Conservation (phyloP, 2,113 vertebrate genomes). For the Notothenia coriiceps region DNA sequence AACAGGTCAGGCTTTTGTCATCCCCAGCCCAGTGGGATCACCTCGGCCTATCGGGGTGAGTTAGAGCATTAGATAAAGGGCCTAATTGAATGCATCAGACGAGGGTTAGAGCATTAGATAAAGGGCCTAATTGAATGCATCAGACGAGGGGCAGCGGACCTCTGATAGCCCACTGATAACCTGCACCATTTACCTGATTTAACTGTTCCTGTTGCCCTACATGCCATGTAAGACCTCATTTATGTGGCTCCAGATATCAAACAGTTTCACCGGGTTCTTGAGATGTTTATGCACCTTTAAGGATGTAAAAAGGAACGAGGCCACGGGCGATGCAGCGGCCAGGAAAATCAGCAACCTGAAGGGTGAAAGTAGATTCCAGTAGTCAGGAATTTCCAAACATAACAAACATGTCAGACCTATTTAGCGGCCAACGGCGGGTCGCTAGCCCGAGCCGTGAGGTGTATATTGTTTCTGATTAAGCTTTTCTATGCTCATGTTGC, state of each 20-base stretch:
- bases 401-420: constrained; percentile 84
- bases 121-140: constrained; percentile 75
- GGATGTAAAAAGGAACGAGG: constrained; percentile 30
- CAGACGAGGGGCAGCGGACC: constrained; percentile 16
- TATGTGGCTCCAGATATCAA: constrained; percentile 25
- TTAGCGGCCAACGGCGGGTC: constrained; percentile 70
- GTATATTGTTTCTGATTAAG: constrained; percentile 84
- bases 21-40: constrained; percentile 81
- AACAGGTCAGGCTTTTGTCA: constrained; percentile 86
- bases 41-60: constrained; percentile 26
- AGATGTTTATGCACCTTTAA: constrained; percentile 50
- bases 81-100: constrained; percentile 72
- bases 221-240: neutral
- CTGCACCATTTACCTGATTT: constrained; percentile 62
- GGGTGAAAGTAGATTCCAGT: constrained; percentile 82
- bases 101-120: constrained; percentile 67
- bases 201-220: constrained; percentile 32
- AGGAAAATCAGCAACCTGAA: constrained; percentile 72
- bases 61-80: constrained; percentile 73
- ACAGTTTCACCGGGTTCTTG: constrained; percentile 29
- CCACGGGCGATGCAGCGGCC: constrained; percentile 49
- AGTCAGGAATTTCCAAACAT: constrained; percentile 83
- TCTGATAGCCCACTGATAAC: constrained; percentile 63
- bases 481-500: constrained; percentile 61
- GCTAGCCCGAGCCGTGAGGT: constrained; percentile 56